Evolutionary conservation across 2,113 vertebrate genomes (phyloP).

Genomic region (Ceyx cyanopectus): DNA sequence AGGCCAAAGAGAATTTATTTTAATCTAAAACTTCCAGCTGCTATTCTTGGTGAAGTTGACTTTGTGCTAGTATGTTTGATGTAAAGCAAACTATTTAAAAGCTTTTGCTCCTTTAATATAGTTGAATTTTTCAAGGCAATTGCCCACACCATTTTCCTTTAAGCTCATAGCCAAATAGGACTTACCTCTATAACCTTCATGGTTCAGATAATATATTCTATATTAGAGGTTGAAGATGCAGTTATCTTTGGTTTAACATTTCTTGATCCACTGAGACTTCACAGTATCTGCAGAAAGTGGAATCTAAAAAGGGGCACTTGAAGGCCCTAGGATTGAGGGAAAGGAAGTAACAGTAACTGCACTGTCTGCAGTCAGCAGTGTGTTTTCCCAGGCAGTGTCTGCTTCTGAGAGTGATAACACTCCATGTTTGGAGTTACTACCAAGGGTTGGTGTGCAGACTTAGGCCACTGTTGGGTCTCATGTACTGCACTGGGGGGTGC

Average conservation of each 20-base stretch:
- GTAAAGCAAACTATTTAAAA: background rate
- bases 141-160: background rate
- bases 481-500: too few species aligned
- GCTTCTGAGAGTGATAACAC: too few species aligned
- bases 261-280: background rate
- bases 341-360: background rate
- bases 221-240: background rate
- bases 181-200: background rate
- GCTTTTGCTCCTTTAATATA: background rate
- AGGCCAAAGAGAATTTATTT: background rate
- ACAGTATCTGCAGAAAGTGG: background rate
- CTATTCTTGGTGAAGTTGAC: background rate
- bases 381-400: too few species aligned
- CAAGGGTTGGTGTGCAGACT: too few species aligned
- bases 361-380: too few species aligned
- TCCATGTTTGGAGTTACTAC: too few species aligned
- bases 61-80: background rate
- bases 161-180: background rate
- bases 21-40: background rate
- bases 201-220: background rate
- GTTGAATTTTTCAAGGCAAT: background rate
- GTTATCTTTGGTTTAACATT: background rate
- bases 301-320: background rate
- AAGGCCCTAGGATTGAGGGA: background rate
- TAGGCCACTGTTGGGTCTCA: too few species aligned